phyloP scores from a whole-genome alignment of 2,113 vertebrate species.

The Lophius piscatorius region DNA sequence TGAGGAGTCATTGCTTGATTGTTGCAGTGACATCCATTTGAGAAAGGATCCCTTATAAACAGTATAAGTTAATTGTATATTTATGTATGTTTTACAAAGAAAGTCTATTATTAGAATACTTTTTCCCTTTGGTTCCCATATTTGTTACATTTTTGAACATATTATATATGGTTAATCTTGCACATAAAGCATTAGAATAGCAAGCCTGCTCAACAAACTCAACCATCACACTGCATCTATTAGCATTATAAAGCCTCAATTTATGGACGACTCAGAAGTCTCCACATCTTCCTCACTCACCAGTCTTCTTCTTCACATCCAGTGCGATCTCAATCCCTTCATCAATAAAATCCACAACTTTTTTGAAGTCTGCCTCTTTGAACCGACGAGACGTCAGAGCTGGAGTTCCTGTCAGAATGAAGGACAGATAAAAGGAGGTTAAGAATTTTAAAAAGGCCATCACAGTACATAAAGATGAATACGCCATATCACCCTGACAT shows the following conservation, averaged over 20 bases:
- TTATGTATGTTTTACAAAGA: too few relatives aligned
- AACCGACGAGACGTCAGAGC: constrained; percentile 91
- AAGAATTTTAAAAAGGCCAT: background rate
- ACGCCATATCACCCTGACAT: too few relatives aligned
- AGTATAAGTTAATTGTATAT: background rate
- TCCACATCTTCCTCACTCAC: constrained; percentile 68
- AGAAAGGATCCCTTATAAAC: too few relatives aligned
- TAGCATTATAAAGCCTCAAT: background rate
- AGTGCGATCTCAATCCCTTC: constrained; percentile 88
- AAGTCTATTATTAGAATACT: background rate
- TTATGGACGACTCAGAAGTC: background rate
- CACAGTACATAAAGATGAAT: too few relatives aligned
- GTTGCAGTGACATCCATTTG: too few relatives aligned
- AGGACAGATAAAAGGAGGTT: background rate
- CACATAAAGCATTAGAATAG: background rate
- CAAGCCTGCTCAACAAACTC: constrained; percentile 2
- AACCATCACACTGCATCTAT: background rate
- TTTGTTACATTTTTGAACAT: background rate
- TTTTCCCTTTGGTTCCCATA: background rate
- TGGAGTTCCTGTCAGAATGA: constrained; percentile 81
- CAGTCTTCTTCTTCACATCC: constrained; percentile 89
- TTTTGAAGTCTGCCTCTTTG: constrained; percentile 87
- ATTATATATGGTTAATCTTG: background rate
- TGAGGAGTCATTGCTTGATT: too few relatives aligned
- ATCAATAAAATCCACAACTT: constrained; percentile 89